A percentile compares a stretch with the other conserved stretches of the same genome.
Evolutionary conservation across 2,113 vertebrate species (phyloP).

Genomic region (Pelmatolapia mariae): DNA sequence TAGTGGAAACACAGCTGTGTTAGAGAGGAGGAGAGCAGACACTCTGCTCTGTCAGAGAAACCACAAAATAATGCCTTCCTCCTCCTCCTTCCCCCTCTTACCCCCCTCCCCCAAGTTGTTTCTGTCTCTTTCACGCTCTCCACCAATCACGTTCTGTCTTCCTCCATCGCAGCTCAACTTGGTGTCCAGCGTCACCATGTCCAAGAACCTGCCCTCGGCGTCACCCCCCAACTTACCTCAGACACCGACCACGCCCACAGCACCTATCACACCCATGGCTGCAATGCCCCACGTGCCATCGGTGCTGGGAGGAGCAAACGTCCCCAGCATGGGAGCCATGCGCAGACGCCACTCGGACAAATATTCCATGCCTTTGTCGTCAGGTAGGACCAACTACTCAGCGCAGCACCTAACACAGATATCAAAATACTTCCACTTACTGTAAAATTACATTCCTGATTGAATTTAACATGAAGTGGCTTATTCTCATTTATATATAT

Average conservation of each 20-base stretch:
- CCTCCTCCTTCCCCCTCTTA: not conserved
- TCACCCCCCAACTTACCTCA: slow-evolving; percentile 99
- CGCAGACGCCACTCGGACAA: slow-evolving; percentile 98
- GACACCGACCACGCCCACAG: slow-evolving; percentile 97
- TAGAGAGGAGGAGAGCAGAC: slow-evolving; percentile 79
- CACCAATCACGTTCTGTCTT: not conserved
- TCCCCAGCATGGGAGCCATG: slow-evolving; percentile 98
- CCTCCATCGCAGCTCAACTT: slow-evolving; percentile 85
- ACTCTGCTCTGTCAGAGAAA: slow-evolving; percentile 84
- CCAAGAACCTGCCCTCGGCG: slow-evolving; percentile 95
- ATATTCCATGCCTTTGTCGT: slow-evolving; percentile 97
- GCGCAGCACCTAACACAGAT: not conserved
- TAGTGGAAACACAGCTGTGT: slow-evolving; percentile 93
- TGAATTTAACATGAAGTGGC: not conserved
- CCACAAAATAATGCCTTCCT: slow-evolving; percentile 74
- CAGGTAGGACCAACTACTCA: slow-evolving; percentile 82
- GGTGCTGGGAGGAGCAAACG: slow-evolving; percentile 93
- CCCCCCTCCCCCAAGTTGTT: not conserved
- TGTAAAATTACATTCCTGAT: not conserved
- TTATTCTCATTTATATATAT: not conserved
- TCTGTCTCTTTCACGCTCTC: slow-evolving; percentile 57
- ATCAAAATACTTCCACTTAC: not conserved
- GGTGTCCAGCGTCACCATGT: slow-evolving; percentile 99
- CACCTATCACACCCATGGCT: slow-evolving; percentile 95
- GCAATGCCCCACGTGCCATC: slow-evolving; percentile 98